Base-by-base conservation (phyloP, 2,113 vertebrate species). In the Taurulus bubalis region DNA sequence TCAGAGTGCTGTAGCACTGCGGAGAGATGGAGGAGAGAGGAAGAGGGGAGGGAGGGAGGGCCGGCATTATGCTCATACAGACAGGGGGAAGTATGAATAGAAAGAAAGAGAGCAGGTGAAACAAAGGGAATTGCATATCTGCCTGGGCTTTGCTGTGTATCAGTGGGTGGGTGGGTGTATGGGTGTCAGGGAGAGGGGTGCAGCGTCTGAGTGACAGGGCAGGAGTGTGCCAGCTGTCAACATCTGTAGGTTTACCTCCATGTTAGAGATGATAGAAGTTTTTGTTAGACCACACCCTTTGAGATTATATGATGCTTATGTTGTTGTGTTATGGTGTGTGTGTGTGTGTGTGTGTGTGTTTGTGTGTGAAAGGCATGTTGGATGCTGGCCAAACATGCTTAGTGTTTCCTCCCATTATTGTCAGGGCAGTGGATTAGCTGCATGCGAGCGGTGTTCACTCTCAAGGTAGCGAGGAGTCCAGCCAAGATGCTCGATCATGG, bases 1-100 rank as follows among this genome's bases (percentile, higher is more conserved):
- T 77, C 68, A 49, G 72, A 71, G 87, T 28, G 74, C 49, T 49
- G 88, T 82, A 79, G 85, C 89, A 94, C 91, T 93, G 92, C 92
- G 74, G 91, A 79, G 85, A 85, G 85, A 80, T 64, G 88, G 85
- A 82, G 66, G 75, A 67, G 53, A 55, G n/a, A 24, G 53, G 2
- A 6, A 6, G 24, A 9, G 24, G 71, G 65, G 69, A 62, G 24
- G 74, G 82, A 73, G 26, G 84, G 83, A 76, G 79, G 71, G 77
- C 16, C 7, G 71, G 87, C 51, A 75, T 84, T 79, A 68, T 64
- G 79, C 87, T 90, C 68, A 34, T 6, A 83, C 79, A 82, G 76
- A 85, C 62, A 65, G 3, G 55, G 77, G 81, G 86, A 82, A 86
- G 87, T 84, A 65, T 70, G 74, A 76, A 58, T 18, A 55, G 58